phyloP scores from a whole-genome alignment of 2,888 invertebrate species.

The Cephonodes hylas region DNA sequence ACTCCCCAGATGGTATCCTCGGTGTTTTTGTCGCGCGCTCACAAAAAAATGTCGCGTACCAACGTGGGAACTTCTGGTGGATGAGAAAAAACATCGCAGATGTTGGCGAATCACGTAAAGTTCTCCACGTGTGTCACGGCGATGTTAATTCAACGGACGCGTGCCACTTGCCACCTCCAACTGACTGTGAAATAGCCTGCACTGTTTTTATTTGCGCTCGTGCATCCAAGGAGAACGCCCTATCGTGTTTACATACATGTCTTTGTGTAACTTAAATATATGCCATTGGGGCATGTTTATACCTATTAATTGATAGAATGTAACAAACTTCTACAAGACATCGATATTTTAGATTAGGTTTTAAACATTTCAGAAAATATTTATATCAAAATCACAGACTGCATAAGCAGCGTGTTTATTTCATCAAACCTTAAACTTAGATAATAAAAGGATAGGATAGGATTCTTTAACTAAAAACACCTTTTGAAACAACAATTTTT shows the following conservation, averaged over 20 bases:
- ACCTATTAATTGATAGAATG: too few relatives aligned
- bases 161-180: constrained; percentile 65
- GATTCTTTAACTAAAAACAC: too few relatives aligned
- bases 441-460: too few relatives aligned
- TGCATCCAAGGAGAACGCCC: constrained; percentile 14
- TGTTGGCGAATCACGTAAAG: constrained; percentile 55
- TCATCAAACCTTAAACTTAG: too few relatives aligned
- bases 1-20: constrained; percentile 70
- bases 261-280: not conserved
- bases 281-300: not conserved
- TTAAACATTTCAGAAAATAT: too few relatives aligned
- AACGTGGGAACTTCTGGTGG: constrained; percentile 63
- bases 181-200: constrained; percentile 64
- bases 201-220: constrained; percentile 39
- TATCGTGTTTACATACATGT: not conserved
- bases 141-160: constrained; percentile 48
- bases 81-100: constrained; percentile 56
- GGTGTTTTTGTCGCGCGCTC: constrained; percentile 50
- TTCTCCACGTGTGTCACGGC: constrained; percentile 59
- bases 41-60: constrained; percentile 62
- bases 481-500: too few relatives aligned
- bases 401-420: too few relatives aligned
- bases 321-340: too few relatives aligned
- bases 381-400: too few relatives aligned
- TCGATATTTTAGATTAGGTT: too few relatives aligned